These are phyloP conservation scores for Metacarcinus magister DNA, from an alignment of 2,888 invertebrate genomes.

Conservation along the genomic window DNA sequence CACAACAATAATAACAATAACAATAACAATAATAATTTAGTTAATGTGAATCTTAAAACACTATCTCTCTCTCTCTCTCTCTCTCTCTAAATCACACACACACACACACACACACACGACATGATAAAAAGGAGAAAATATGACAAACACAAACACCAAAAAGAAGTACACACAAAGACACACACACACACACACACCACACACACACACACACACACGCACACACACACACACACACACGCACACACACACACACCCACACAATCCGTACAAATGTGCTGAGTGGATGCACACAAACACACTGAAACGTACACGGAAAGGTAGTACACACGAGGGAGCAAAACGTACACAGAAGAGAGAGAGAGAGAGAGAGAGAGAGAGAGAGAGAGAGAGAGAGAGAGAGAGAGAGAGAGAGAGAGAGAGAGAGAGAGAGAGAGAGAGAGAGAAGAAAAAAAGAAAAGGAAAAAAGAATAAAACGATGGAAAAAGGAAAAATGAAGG, in stretches of 20 bases:
- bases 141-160: background rate
- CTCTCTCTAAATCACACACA: background rate
- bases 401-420: background rate
- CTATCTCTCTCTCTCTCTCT: background rate
- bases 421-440: constrained; percentile 26
- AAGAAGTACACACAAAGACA: constrained; percentile 11
- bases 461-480: background rate
- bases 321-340: background rate
- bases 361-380: too few relatives aligned
- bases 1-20: constrained; percentile 10
- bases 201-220: too few relatives aligned
- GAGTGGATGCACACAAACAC: too few relatives aligned
- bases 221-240: constrained; percentile 16
- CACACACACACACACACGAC: background rate
- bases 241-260: too few relatives aligned
- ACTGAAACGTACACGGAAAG: background rate
- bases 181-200: background rate
- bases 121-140: background rate
- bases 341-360: background rate
- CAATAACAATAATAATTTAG: background rate
- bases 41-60: background rate
- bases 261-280: too few relatives aligned
- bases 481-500: background rate
- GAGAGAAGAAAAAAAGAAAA: background rate
- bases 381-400: background rate